Evolutionary conservation across 1,140 invertebrate genomes (phyloP), one percentile per base, ranked within the genome.

Genomic region (Bombus pascuorum): DNA sequence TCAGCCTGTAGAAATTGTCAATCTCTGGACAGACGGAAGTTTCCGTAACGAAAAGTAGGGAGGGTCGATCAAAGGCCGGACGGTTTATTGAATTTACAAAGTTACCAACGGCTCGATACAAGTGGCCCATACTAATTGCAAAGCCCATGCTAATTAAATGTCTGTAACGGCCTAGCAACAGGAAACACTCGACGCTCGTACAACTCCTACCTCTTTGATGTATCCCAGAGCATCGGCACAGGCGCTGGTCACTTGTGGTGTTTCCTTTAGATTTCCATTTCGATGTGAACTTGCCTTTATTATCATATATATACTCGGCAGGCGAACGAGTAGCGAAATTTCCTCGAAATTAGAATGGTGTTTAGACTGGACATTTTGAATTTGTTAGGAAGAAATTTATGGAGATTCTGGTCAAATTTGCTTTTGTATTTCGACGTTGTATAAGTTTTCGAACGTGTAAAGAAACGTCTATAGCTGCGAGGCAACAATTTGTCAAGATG

Each of bases 71-170:
- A 84, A 84, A 84, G 82, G 66, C 15, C 44, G 15, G 12, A 18
- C n/a, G 32, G 37, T 71, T 85, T 81, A 81, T 88, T 75, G 78
- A 86, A 83, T 89, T 88, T 85, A 32, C 74, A 2, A 65, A 86
- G 78, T 89, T 80, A 42, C 83, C 59, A 25, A 62, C 18, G 12
- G 42, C 3, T 32, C 65, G 71, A 62, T 18, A 70, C 66, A 59
- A 25, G 32, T 15, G 32, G 70, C 44, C 44, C 70, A 32, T 32
- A 74, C 78, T 62, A 53, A 68, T 53, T 75, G 59, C 70, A 65
- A 57, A 47, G 74, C 28, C 62, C 44, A 28, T n/a, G 86, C 68
- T 89, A 86, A 89, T 89, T 87, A 89, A 86, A 89, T 53, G 47
- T 68, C 73, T 59, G 28, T 37, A 3, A 18, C 44, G 8, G n/a